These are phyloP conservation scores for Coryphaenoides rupestris DNA, from an alignment of 2,113 vertebrate genomes.

Conservation along the genomic window DNA sequence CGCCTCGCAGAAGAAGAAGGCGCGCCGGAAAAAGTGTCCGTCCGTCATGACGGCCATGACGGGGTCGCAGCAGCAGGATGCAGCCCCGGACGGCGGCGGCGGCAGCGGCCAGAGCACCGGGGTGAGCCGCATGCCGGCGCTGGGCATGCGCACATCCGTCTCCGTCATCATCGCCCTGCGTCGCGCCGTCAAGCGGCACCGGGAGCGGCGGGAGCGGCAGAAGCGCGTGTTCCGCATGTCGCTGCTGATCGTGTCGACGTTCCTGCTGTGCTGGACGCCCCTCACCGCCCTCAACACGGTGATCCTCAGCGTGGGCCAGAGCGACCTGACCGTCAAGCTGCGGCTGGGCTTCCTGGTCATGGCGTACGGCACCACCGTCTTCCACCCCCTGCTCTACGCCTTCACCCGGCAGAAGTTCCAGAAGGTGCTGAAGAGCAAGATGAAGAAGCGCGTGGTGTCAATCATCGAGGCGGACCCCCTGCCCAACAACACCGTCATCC, in stretches of 20 bases:
- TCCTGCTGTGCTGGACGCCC: conserved; percentile 97
- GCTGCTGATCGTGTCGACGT: conserved; percentile 95
- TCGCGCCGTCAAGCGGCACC: conserved; percentile 91
- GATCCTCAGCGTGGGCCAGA: conserved; percentile 91
- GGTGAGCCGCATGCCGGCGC: conserved; percentile 81
- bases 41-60: conserved; percentile 88
- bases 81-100: conserved; percentile 67
- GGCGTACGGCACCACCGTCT: conserved; percentile 98
- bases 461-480: conserved; percentile 95
- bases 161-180: conserved; percentile 96
- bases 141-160: conserved; percentile 95
- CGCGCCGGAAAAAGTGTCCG: conserved; percentile 87
- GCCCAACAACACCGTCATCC: conserved; percentile 94
- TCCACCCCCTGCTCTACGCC: conserved; percentile 94
- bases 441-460: conserved; percentile 98
- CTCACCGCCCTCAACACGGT: conserved; percentile 96
- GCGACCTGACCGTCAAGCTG: conserved; percentile 89
- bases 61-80: conserved; percentile 85
- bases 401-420: conserved; percentile 98
- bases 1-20: conserved; percentile 90
- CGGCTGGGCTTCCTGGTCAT: conserved; percentile 97
- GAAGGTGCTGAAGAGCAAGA: conserved; percentile 97
- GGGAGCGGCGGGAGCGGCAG: conserved; percentile 92
- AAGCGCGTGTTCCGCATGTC: conserved; percentile 97
- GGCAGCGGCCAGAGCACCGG: conserved; percentile 77